These are phyloP conservation scores for Ianthella basta DNA, from an alignment of 37 sponge, comb jelly and placozoan genomes.

Conservation along the genomic window DNA sequence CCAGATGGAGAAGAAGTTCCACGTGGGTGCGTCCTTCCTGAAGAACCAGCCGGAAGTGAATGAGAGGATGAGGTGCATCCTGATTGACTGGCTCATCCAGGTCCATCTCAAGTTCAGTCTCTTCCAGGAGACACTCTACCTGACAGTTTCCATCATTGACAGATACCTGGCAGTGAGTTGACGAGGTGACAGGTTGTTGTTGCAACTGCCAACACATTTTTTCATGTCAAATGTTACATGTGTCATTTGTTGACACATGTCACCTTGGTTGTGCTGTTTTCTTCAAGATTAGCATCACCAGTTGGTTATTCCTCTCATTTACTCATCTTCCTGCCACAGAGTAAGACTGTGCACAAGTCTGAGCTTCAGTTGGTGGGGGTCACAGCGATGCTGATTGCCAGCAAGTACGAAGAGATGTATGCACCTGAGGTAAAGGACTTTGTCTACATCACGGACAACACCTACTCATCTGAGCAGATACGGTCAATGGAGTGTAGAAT, in stretches of 20 bases:
- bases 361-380: conserved; percentile 97
- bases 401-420: conserved; percentile 99
- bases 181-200: neutral
- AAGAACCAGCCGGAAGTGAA: conserved; percentile 77
- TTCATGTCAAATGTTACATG: neutral
- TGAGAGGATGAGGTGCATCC: conserved; percentile 87
- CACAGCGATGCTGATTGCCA: conserved; percentile 95
- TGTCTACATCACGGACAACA: conserved; percentile 95
- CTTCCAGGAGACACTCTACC: conserved; percentile 92
- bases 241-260: neutral
- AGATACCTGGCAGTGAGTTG: conserved; percentile 82
- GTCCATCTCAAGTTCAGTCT: conserved; percentile 91
- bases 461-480: conserved; percentile 82
- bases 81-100: conserved; percentile 96
- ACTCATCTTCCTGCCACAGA: conserved; percentile 31
- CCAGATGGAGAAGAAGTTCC: conserved; percentile 75
- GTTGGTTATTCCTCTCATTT: neutral
- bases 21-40: conserved; percentile 77
- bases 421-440: conserved; percentile 95
- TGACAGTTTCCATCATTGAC: conserved; percentile 89
- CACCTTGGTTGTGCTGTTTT: neutral
- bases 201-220: neutral
- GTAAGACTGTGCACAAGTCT: conserved; percentile 47
- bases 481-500: conserved; percentile 87
- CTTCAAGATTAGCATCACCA: neutral